Percentiles rank a stretch among this genome's conserved stretches.
Conservation (phyloP, 2,888 invertebrate species). For the Macaria notata region DNA sequence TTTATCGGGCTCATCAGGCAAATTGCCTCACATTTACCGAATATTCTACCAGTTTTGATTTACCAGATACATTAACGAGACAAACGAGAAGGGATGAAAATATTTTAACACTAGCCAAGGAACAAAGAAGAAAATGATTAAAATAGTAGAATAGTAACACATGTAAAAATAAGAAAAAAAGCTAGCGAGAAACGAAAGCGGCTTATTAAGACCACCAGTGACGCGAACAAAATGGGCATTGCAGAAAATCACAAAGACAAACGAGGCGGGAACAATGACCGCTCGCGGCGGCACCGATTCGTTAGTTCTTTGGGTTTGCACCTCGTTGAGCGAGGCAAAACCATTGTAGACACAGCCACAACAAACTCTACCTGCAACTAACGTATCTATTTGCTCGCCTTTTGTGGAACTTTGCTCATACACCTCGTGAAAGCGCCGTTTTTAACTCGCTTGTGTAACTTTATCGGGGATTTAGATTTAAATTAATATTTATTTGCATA, state of each 20-base stretch:
- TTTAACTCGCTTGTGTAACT: not conserved
- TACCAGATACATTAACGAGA: no score
- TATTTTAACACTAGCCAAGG: not conserved
- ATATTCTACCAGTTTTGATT: constrained; percentile 5
- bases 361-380: constrained; percentile 34
- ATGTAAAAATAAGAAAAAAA: no score
- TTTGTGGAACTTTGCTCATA: constrained; percentile 33
- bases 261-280: constrained; percentile 49
- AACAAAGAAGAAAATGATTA: no score
- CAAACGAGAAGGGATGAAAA: no score
- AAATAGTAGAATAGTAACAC: no score
- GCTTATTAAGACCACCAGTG: constrained; percentile 34
- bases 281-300: constrained; percentile 39
- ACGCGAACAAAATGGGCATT: constrained; percentile 43
- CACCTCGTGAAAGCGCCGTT: not conserved
- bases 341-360: constrained; percentile 20
- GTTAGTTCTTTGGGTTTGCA: constrained; percentile 38
- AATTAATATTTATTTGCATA: constrained; percentile 22
- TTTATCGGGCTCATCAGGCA: constrained; percentile 30
- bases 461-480: constrained; percentile 22
- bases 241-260: constrained; percentile 53
- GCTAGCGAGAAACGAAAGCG: no score
- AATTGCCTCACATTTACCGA: constrained; percentile 27
- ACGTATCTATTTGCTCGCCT: constrained; percentile 29
- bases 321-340: constrained; percentile 27